Conservation (phyloP, 2,113 vertebrate species). For the Triplophysa rosa region DNA sequence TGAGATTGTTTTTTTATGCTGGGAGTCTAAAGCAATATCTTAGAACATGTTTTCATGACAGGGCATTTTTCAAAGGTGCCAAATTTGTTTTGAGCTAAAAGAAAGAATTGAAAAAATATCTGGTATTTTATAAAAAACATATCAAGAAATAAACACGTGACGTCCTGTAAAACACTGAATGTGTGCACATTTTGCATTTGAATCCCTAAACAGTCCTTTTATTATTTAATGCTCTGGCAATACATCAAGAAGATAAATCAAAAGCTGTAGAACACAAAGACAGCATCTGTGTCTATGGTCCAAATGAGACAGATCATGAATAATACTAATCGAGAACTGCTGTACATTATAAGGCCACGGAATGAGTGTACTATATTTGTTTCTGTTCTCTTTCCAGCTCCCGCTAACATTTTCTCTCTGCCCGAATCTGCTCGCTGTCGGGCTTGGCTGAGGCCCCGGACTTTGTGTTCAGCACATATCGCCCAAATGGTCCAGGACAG, state of each 20-base stretch:
- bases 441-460: conserved; percentile 51
- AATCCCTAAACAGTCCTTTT: not conserved
- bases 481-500: conserved; percentile 59
- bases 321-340: not conserved
- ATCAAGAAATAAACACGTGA: too few species aligned
- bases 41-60: not conserved
- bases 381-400: conserved; percentile 3
- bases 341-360: not conserved
- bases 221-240: not conserved
- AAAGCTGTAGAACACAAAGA: not conserved
- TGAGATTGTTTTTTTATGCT: conserved; percentile 1
- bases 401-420: conserved; percentile 18
- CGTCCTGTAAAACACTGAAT: not conserved
- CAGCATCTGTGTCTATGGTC: not conserved
- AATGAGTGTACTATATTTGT: conserved; percentile 44
- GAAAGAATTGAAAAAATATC: not conserved
- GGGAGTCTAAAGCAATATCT: conserved; percentile 15
- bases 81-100: not conserved
- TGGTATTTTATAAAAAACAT: too few species aligned
- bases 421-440: conserved; percentile 41
- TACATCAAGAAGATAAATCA: not conserved
- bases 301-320: not conserved
- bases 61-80: not conserved
- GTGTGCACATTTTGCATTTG: not conserved
- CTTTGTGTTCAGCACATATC: conserved; percentile 54